These are phyloP conservation scores for Alfaro cultratus DNA, from an alignment of 2,797 vertebrate species.

Conservation along the genomic window DNA sequence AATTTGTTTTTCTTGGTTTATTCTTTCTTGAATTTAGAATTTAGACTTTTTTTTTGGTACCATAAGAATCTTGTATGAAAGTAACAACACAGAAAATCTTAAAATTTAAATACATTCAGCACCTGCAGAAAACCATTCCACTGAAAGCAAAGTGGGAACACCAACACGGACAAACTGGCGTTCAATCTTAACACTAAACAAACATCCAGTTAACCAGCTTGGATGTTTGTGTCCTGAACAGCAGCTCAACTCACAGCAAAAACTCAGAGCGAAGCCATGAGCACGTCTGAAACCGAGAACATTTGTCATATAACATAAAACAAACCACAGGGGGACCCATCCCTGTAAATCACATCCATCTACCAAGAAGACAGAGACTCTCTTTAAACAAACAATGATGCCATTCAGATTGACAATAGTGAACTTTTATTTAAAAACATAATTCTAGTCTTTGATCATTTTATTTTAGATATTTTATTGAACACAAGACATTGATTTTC, in stretches of 20 bases:
- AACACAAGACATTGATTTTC: not conserved
- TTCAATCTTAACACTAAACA: conserved; percentile 2
- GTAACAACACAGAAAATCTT: not conserved
- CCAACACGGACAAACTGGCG: conserved; percentile 9
- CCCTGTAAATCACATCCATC: conserved; percentile 23
- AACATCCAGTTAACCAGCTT: conserved; percentile 37
- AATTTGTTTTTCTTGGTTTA: too few species aligned
- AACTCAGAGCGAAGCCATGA: conserved; percentile 61
- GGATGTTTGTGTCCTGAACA: conserved; percentile 27
- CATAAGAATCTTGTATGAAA: not conserved
- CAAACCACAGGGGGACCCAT: conserved; percentile 32
- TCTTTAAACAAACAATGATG: conserved; percentile 19
- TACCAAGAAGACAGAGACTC: conserved; percentile 17
- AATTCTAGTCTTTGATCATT: not conserved
- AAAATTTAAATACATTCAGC: conserved; percentile 10
- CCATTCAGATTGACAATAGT: not conserved
- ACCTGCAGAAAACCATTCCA: conserved; percentile 2
- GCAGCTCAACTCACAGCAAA: conserved; percentile 41
- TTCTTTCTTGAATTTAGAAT: not conserved
- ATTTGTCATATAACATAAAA: conserved; percentile 55
- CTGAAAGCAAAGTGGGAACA: conserved; percentile 25
- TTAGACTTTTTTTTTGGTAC: not conserved
- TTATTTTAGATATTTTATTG: not conserved
- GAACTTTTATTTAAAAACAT: not conserved
- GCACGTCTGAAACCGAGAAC: conserved; percentile 47